Evolutionary conservation across 1,140 invertebrate species (phyloP), one percentile per base, ranked within the genome.

Genomic region (Charaxes varanes): DNA sequence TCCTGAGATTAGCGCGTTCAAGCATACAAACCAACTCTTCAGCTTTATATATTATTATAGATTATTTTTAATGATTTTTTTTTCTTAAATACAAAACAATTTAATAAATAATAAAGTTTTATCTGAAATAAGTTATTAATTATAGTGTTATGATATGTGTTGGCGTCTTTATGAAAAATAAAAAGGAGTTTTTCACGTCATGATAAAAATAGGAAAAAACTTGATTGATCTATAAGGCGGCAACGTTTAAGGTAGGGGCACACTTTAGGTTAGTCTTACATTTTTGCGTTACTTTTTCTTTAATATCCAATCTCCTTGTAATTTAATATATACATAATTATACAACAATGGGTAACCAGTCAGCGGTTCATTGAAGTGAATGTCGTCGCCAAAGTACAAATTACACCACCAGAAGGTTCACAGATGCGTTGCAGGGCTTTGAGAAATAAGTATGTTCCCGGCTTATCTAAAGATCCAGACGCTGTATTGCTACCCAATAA

Each of bases 211-310:
- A 28, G 6, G 12, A 14, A 6, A 8, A 2, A 28, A 28, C 4
- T n/a, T 28, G 27, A 28, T 28, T 28, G 27, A 28, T 28, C 27
- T 28, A 28, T n/a, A 26, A 2, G 27, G 13, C 5, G 27, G 13
- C 27, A 15, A 28, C n/a, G 14, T 7, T 15, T 28, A 28, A 28
- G 27, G 12, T 28, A n/a, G n/a, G 27, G 12, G 27, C 16, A 14
- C 27, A 28, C n/a, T 14, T 28, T 28, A 28, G 6, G 12, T 10
- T 28, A 28, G 26, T 14, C 15, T 28, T 6, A 12, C 11, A 14
- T 28, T 3, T 1, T 12, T 1, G 23, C 23, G n/a, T n/a, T n/a
- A n/a, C n/a, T n/a, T n/a, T n/a, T n/a, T 26, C 10, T 26, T 12
- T 26, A 26, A 26, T 26, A n/a, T n/a, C n/a, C 23, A 26, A 26